Evolutionary conservation across 2,797 vertebrate species (phyloP), one percentile per base, ranked within the genome.

Genomic region (Podarcis siculus): DNA sequence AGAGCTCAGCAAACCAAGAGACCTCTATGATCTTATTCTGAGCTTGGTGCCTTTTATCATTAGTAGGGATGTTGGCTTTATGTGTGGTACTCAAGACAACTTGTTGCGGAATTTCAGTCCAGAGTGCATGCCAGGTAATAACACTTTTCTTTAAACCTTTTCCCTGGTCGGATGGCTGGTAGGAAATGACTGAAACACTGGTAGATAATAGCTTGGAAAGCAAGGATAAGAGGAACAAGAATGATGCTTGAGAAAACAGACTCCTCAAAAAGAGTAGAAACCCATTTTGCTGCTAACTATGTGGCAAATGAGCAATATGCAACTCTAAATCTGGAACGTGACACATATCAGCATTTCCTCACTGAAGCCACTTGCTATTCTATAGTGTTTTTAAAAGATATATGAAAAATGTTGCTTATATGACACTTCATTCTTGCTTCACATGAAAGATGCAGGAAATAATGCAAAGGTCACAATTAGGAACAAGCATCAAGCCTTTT

Each of bases 101-200:
- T 1, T 45, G 0, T 32, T 1, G 15, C 1, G 35, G 13, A 17
- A 21, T 0, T 7, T 73, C 61, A 58, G 45, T 88, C 86, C 82
- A 8, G 55, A 61, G 13, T 0, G 0, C 30, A 49, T 45, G 30
- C 61, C 19, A 30, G 25, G 30, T 32, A 21, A 39, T 86, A 35
- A 83, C 82, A 80, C 9, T 55, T 39, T 73, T 37, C 35, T 75
- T 61, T 42, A 39, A 79, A 37, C 61, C 27, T 13, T 79, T 72
- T 76, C n/a, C 69, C 23, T 2, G 76, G 0, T 0, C 27, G 35
- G 84, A 82, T 79, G 78, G 0, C 0, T 0, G 78, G 9, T 30
- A 88, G 42, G 76, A 89, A 85, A n/a, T 6, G 17, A 64, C 61
- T 64, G 21, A 19, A 86, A 42, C 35, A 64, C 32, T 78, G 5